Percentiles rank a stretch among this genome's conserved stretches.
phyloP scores from a whole-genome alignment of 2,797 vertebrate species.

The Apogon hyalosoma region DNA sequence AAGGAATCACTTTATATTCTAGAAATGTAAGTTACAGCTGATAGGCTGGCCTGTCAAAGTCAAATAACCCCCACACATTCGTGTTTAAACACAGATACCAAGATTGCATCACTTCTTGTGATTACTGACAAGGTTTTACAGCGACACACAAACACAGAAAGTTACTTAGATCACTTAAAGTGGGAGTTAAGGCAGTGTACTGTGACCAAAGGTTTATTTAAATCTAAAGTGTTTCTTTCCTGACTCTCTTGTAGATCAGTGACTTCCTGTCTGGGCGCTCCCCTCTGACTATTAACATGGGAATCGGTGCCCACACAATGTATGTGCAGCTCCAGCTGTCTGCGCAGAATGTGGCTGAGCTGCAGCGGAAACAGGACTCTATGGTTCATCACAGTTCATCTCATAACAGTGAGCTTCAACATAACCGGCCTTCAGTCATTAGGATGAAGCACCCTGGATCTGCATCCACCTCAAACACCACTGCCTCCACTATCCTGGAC shows the following conservation, averaged over 20 bases:
- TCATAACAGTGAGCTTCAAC: slow-evolving; percentile 10
- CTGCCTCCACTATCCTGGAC: slow-evolving; percentile 57
- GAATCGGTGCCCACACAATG: slow-evolving; percentile 93
- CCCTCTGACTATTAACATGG: slow-evolving; percentile 90
- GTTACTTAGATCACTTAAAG: not conserved
- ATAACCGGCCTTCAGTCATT: slow-evolving; percentile 29
- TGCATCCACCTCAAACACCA: slow-evolving; percentile 58
- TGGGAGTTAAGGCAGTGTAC: not conserved
- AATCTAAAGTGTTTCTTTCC: slow-evolving; percentile 61
- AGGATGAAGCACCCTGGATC: slow-evolving; percentile 58
- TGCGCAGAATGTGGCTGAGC: slow-evolving; percentile 82
- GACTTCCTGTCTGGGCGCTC: slow-evolving; percentile 93
- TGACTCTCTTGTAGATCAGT: slow-evolving; percentile 86
- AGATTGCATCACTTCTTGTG: not conserved
- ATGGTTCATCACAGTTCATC: slow-evolving; percentile 9
- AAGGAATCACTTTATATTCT: not conserved
- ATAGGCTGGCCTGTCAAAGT: not conserved
- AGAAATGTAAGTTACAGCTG: not conserved
- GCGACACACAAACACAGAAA: not conserved
- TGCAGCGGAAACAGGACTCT: slow-evolving; percentile 54
- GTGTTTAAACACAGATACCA: not conserved
- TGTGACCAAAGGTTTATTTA: not conserved
- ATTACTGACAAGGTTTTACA: not conserved
- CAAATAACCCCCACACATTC: not conserved
- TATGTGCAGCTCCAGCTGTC: slow-evolving; percentile 95